phyloP scores from a whole-genome alignment of 2,113 vertebrate species.

The Rynchops niger region DNA sequence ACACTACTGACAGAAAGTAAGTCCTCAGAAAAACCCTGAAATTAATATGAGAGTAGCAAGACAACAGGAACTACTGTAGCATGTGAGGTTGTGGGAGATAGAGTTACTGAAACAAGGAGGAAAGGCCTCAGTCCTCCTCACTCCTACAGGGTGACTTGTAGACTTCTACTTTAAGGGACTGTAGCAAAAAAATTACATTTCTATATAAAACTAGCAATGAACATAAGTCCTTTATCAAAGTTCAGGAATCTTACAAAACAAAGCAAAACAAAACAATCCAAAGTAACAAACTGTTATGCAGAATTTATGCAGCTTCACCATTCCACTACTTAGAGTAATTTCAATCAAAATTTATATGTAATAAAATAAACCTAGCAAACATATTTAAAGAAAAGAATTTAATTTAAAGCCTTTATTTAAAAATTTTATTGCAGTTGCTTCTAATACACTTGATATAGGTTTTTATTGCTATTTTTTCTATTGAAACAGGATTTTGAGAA shows the following conservation, averaged over 20 bases:
- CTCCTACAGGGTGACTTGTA: neutral
- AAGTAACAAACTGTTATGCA: neutral
- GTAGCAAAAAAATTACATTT: neutral
- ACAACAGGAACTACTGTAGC: neutral
- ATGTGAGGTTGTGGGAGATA: rapidly evolving
- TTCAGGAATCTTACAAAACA: neutral
- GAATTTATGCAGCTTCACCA: neutral
- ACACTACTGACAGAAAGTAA: neutral
- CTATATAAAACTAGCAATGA: neutral
- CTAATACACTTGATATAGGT: neutral
- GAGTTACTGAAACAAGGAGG: neutral
- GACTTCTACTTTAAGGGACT: neutral
- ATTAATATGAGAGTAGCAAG: neutral
- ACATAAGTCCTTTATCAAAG: neutral
- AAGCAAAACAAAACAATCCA: neutral
- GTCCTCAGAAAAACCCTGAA: neutral
- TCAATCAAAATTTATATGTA: neutral
- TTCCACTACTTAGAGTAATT: neutral
- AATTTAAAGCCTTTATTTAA: neutral
- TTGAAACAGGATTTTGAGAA: neutral
- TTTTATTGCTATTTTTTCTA: neutral
- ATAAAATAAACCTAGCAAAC: neutral
- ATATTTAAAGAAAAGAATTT: neutral
- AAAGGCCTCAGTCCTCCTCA: neutral
- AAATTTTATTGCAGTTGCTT: neutral